A percentile compares a stretch with the other conserved stretches of the same genome.
Conservation (phyloP, 2,888 invertebrate genomes). For the Calameuta idolon region DNA sequence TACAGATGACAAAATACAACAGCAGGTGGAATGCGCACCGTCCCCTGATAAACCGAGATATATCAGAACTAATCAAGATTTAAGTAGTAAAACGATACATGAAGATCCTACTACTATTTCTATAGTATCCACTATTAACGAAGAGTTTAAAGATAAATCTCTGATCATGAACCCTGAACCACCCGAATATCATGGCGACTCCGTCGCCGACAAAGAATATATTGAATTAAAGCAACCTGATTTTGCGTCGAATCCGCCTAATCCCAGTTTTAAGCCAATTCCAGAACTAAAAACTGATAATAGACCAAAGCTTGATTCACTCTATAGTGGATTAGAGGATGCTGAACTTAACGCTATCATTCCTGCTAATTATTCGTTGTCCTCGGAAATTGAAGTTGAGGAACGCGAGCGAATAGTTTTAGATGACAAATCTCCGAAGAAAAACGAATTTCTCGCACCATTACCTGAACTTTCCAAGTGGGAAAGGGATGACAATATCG, state of each 20-base stretch:
- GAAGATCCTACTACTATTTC: constrained; percentile 25
- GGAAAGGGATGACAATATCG: constrained; percentile 81
- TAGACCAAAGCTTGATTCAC: constrained; percentile 58
- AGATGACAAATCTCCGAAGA: constrained; percentile 48
- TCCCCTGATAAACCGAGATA: background rate
- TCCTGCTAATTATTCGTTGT: constrained; percentile 51
- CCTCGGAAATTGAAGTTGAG: constrained; percentile 43
- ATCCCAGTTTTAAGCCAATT: constrained; percentile 62
- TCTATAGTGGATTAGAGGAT: constrained; percentile 62
- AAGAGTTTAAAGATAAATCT: constrained; percentile 59
- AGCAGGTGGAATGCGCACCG: background rate
- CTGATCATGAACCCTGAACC: constrained; percentile 61
- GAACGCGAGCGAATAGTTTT: constrained; percentile 26
- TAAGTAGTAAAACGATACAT: constrained; percentile 4
- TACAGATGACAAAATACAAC: constrained; percentile 1
- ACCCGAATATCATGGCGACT: constrained; percentile 47
- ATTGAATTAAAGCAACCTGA: constrained; percentile 29
- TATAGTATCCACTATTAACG: constrained; percentile 31
- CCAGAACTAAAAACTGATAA: constrained; percentile 52
- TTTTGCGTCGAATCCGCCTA: constrained; percentile 59
- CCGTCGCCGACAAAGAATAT: constrained; percentile 10
- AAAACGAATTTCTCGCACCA: constrained; percentile 77
- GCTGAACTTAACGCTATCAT: constrained; percentile 54
- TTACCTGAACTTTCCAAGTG: constrained; percentile 88
- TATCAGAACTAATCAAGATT: constrained; percentile 10